These are phyloP conservation scores for Troides oblongomaculatus DNA, from an alignment of 2,888 invertebrate species.

Conservation along the genomic window DNA sequence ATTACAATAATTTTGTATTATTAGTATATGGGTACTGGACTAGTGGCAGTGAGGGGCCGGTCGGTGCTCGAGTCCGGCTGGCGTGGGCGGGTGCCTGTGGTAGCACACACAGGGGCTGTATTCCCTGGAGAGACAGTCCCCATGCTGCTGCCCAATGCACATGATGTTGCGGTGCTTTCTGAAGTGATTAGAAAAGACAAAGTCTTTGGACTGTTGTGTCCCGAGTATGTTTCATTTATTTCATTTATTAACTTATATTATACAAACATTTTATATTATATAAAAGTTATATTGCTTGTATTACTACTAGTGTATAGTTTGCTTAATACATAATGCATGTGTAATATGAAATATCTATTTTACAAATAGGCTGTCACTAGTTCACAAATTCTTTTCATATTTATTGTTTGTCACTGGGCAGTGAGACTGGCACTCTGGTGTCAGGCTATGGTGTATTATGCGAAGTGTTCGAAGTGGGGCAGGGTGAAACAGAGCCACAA, in stretches of 20 bases:
- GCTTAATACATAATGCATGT: too few species aligned
- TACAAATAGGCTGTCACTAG: too few species aligned
- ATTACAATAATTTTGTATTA: not conserved
- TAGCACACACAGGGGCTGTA: conserved; percentile 60
- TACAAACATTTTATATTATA: too few species aligned
- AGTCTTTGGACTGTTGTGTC: conserved; percentile 67
- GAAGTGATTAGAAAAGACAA: conserved; percentile 49
- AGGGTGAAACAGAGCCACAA: conserved; percentile 35
- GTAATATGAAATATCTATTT: too few species aligned
- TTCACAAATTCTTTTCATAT: too few species aligned
- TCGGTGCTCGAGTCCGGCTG: conserved; percentile 66
- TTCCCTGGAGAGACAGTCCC: conserved; percentile 76
- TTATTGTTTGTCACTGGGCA: conserved; percentile 31
- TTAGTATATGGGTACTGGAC: conserved; percentile 65
- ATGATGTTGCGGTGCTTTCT: conserved; percentile 46
- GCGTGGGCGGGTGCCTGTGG: conserved; percentile 57
- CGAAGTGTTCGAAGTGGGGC: conserved; percentile 63
- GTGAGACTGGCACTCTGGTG: conserved; percentile 49
- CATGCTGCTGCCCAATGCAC: conserved; percentile 55
- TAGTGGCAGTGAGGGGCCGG: conserved; percentile 55
- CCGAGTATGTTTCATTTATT: conserved; percentile 50
- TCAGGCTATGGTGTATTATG: conserved; percentile 72
- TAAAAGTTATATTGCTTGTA: too few species aligned
- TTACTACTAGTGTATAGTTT: too few species aligned
- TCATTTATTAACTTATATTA: not conserved